Evolutionary conservation across 2,113 vertebrate species (phyloP).

Genomic region (Bettongia penicillata): DNA sequence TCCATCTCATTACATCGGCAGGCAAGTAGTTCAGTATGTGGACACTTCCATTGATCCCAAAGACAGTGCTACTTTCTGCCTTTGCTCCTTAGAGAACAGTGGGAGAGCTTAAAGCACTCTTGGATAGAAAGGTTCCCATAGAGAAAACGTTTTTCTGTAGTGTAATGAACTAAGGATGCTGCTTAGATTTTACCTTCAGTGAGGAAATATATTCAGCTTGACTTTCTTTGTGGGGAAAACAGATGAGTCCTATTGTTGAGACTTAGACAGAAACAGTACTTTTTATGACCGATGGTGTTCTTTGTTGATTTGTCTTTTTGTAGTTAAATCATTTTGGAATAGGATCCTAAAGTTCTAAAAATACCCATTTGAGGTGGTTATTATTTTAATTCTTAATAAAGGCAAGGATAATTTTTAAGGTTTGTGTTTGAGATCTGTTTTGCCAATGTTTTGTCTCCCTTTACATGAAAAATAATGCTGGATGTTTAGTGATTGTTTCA

Average conservation of each 20-base stretch:
- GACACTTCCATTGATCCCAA: background rate
- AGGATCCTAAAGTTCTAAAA: slow-evolving; percentile 61
- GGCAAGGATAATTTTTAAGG: slow-evolving; percentile 66
- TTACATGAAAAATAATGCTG: slow-evolving; percentile 57
- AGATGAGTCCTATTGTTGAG: slow-evolving; percentile 38
- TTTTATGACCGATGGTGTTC: slow-evolving; percentile 48
- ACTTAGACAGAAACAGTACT: slow-evolving; percentile 52
- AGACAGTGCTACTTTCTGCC: background rate
- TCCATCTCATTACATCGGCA: slow-evolving; percentile 1
- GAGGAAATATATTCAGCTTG: background rate
- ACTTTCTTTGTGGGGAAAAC: slow-evolving; percentile 47
- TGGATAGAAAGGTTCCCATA: background rate
- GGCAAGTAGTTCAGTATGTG: background rate
- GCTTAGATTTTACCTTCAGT: slow-evolving; percentile 10
- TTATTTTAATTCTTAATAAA: slow-evolving; percentile 26
- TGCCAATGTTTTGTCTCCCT: slow-evolving; percentile 67
- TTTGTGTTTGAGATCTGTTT: slow-evolving; percentile 66
- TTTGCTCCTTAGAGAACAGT: background rate
- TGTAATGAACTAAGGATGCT: slow-evolving; percentile 29
- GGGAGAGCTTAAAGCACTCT: slow-evolving; percentile 9
- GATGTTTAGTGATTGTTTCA: background rate
- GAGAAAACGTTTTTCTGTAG: slow-evolving; percentile 1
- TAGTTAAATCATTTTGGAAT: slow-evolving; percentile 67
- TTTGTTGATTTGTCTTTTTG: slow-evolving; percentile 66
- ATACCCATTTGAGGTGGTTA: slow-evolving; percentile 38